Conservation (phyloP, 2,888 invertebrate species). For the Adelognathus sp. region DNA sequence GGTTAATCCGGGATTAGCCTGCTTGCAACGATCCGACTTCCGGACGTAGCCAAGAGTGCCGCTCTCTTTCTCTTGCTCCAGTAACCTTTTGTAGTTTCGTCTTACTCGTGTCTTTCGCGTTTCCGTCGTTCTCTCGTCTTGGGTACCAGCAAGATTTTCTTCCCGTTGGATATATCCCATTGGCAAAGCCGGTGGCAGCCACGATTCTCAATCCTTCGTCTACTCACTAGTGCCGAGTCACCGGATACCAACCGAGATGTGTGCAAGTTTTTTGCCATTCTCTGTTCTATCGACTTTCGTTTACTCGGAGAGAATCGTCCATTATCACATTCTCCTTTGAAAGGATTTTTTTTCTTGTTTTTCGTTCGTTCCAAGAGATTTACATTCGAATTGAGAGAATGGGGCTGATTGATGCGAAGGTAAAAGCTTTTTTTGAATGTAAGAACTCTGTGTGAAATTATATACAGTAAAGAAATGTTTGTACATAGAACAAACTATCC, state of each 20-base stretch:
- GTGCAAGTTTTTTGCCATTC: background rate
- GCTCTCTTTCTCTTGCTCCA: conserved; percentile 19
- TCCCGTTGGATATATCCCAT: conserved; percentile 23
- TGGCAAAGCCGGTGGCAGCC: conserved; percentile 23
- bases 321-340: background rate
- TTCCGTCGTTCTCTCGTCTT: conserved; percentile 24
- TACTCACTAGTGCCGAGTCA: background rate
- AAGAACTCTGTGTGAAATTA: too few species aligned
- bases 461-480: too few species aligned
- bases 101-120: too few species aligned
- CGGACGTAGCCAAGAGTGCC: too few species aligned
- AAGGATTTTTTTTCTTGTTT: too few species aligned
- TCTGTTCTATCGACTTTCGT: background rate
- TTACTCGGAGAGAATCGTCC: background rate
- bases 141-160: conserved; percentile 40
- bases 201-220: conserved; percentile 8
- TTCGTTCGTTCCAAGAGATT: too few species aligned
- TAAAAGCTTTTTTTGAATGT: too few species aligned
- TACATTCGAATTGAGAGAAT: too few species aligned
- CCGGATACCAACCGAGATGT: background rate
- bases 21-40: conserved; percentile 43
- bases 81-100: too few species aligned
- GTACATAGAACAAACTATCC: too few species aligned
- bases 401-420: too few species aligned
- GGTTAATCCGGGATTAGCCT: conserved; percentile 56